Evolutionary conservation across 2,888 invertebrate genomes (phyloP), one percentile per base, ranked within the genome.

Genomic region (Teinopalpus imperialis): DNA sequence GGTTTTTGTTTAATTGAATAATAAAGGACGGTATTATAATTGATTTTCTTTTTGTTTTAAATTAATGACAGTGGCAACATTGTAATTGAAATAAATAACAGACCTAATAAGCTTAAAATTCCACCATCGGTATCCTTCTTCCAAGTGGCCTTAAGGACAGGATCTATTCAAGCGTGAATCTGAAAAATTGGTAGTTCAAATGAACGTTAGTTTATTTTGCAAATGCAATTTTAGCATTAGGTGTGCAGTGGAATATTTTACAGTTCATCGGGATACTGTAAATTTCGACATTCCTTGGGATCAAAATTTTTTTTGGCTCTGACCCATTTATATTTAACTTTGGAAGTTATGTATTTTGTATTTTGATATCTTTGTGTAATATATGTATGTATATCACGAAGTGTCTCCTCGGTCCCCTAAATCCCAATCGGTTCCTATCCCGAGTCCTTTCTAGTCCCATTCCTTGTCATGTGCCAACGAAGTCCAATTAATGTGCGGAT

Each of bases 391-490:
- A 51, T 56, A 61, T 55, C 51, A 48, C 50, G 48, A 53, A 57
- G 59, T 63, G 47, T 57, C 53, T 64, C 61, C 70, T 65, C 63
- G 66, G 66, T 71, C 71, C 83, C 64, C 63, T 64, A 59, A 59
- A 56, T 66, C 77, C 78, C 60, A 45, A 44, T 52, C 61, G 63
- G 79, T 74, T 80, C 83, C 81, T 75, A 62, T 70, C 81, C 81
- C 63, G 66, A 69, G 69, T 81, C 83, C 87, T 68, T 57, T 81
- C 87, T 87, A 86, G 87, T 88, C 87, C 87, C 73, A 61, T 62
- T 74, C 82, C 83, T 75, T 66, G 78, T 73, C 70, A 73, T 68
- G 86, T 86, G 87, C 86, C 87, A 81, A 78, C 85, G 83, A 81
- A 77, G 83, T 75, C 81, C 63, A 65, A 59, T 49, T 62, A 62